phyloP scores from a whole-genome alignment of 2,797 vertebrate species.

The Alectoris magna region DNA sequence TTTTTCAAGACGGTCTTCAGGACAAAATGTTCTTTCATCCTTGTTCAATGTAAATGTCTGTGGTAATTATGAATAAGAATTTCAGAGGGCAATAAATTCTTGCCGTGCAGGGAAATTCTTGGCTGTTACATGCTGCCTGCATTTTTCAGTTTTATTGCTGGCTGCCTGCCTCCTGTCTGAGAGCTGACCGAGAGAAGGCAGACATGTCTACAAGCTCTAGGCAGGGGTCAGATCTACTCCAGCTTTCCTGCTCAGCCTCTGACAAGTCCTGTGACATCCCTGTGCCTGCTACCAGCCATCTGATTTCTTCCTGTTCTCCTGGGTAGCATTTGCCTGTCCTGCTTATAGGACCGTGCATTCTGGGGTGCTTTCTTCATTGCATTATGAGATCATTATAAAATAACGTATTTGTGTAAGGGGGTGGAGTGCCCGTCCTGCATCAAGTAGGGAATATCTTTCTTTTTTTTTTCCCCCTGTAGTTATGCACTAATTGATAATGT shows the following conservation, averaged over 20 bases:
- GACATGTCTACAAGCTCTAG: background rate
- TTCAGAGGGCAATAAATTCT: background rate
- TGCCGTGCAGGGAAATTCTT: background rate
- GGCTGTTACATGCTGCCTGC: background rate
- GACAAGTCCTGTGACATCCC: background rate
- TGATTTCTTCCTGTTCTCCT: background rate
- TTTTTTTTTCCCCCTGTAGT: background rate
- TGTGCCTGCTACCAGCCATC: background rate
- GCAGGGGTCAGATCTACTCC: background rate
- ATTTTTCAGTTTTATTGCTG: background rate
- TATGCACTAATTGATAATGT: background rate
- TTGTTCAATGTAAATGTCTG: background rate
- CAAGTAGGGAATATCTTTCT: background rate
- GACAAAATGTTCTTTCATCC: background rate
- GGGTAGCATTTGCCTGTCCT: background rate
- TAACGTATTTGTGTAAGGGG: background rate
- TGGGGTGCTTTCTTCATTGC: background rate
- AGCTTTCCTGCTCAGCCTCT: background rate
- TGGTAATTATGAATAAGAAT: conserved; percentile 3
- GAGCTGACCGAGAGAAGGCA: background rate
- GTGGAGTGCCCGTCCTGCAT: background rate
- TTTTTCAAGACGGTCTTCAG: background rate
- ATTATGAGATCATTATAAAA: background rate
- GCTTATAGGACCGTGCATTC: background rate
- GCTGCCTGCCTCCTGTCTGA: background rate